phyloP scores from a whole-genome alignment of 2,797 vertebrate genomes.

The Cryptoprocta ferox region DNA sequence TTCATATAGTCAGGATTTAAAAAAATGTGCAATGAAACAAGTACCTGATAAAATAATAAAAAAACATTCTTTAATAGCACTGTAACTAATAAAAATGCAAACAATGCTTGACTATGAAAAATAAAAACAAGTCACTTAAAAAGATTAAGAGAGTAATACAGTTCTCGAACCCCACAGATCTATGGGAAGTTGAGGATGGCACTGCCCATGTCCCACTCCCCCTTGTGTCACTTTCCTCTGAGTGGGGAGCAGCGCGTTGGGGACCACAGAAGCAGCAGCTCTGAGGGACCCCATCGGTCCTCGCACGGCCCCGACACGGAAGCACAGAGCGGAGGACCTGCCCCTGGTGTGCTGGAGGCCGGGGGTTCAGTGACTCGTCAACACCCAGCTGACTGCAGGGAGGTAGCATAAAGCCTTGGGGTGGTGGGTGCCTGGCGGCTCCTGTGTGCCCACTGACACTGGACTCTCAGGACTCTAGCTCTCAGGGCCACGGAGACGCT shows the following conservation, averaged over 20 bases:
- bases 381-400: neutral
- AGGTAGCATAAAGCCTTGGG: neutral
- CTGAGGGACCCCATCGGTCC: neutral
- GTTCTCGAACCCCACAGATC: neutral
- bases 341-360: constrained; percentile 29
- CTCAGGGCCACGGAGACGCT: constrained; percentile 72
- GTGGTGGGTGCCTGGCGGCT: neutral
- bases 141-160: constrained; percentile 65
- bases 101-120: constrained; percentile 77
- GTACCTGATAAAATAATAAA: constrained; percentile 81
- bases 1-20: constrained; percentile 63
- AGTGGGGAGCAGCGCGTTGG: constrained; percentile 37
- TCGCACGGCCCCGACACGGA: constrained; percentile 21
- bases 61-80: constrained; percentile 75
- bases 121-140: constrained; percentile 75
- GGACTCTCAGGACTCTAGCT: constrained; percentile 34
- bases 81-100: constrained; percentile 75
- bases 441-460: constrained; percentile 23
- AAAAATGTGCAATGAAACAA: constrained; percentile 77
- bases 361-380: neutral
- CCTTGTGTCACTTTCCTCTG: neutral
- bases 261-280: constrained; percentile 18
- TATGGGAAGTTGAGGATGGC: constrained; percentile 57
- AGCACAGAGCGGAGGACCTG: constrained; percentile 14
- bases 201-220: neutral